Conservation (phyloP, 2,888 invertebrate species). For the Drosophila mimetica region DNA sequence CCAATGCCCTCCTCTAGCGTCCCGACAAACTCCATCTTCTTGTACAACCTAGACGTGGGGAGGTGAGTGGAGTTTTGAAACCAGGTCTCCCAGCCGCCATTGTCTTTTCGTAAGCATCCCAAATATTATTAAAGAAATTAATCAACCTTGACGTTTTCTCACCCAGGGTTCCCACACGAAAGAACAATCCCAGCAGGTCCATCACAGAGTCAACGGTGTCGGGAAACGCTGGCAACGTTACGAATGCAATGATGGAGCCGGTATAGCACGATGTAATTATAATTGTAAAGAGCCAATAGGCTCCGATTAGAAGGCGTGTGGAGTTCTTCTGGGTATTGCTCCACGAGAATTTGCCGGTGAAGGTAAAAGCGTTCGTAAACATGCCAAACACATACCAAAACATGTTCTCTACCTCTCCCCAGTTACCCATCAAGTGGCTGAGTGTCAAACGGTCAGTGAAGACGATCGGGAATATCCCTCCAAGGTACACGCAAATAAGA, state of each 20-base stretch:
- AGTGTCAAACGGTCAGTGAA: slow-evolving; percentile 90
- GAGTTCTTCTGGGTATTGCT: slow-evolving; percentile 88
- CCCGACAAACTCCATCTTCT: slow-evolving; percentile 88
- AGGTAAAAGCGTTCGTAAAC: slow-evolving; percentile 92
- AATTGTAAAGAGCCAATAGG: slow-evolving; percentile 93
- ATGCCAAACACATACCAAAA: slow-evolving; percentile 95
- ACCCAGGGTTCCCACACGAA: slow-evolving; percentile 90
- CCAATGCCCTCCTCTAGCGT: slow-evolving; percentile 88
- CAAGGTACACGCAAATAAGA: slow-evolving; percentile 88
- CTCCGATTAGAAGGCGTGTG: slow-evolving; percentile 90
- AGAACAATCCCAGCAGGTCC: slow-evolving; percentile 88
- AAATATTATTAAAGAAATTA: neutral
- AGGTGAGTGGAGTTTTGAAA: slow-evolving; percentile 89
- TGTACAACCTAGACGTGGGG: slow-evolving; percentile 87
- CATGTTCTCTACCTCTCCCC: slow-evolving; percentile 92
- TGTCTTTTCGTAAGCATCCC: slow-evolving; percentile 85
- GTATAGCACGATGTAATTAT: slow-evolving; percentile 94
- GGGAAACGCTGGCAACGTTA: slow-evolving; percentile 91
- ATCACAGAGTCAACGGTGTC: slow-evolving; percentile 89
- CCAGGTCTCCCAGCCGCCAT: slow-evolving; percentile 91
- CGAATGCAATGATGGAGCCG: slow-evolving; percentile 93
- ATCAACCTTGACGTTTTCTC: slow-evolving; percentile 43
- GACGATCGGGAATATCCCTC: slow-evolving; percentile 90
- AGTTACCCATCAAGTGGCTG: slow-evolving; percentile 88
- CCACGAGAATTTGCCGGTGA: slow-evolving; percentile 89